Evolutionary conservation across 2,797 vertebrate species (phyloP).

Genomic region (Carcharodon carcharias): DNA sequence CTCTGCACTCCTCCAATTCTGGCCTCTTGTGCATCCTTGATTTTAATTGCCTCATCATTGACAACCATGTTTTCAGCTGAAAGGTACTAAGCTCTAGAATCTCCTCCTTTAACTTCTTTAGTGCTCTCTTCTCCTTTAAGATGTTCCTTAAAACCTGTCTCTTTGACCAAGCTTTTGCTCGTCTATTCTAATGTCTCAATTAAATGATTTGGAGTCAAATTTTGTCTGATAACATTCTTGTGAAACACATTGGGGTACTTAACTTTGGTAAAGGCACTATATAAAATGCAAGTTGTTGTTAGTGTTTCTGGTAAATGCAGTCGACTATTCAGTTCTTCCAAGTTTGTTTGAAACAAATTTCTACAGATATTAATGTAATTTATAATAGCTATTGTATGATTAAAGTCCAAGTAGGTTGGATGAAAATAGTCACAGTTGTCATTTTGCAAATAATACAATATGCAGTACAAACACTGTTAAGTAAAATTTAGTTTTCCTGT

Average conservation of each 20-base stretch:
- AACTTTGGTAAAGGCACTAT: not conserved
- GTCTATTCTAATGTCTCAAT: not conserved
- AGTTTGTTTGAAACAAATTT: too few species aligned
- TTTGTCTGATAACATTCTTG: not conserved
- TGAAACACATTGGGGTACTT: not conserved
- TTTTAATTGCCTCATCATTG: not conserved
- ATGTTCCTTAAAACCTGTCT: not conserved
- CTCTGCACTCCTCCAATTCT: not conserved
- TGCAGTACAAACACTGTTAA: too few species aligned
- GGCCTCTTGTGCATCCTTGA: not conserved
- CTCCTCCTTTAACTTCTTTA: not conserved
- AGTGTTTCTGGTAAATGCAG: not conserved
- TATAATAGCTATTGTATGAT: too few species aligned
- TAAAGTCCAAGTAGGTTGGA: too few species aligned
- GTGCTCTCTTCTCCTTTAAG: not conserved
- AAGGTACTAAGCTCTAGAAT: not conserved
- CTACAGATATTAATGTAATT: too few species aligned
- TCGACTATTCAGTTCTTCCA: too few species aligned
- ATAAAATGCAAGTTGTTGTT: not conserved
- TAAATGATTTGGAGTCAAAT: not conserved
- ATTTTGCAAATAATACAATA: too few species aligned
- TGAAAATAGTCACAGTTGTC: too few species aligned
- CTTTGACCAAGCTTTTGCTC: not conserved
- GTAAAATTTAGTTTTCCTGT: too few species aligned
- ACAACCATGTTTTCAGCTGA: not conserved